Conservation (phyloP, 2,113 vertebrate species). For the Paedocypris sp. region DNA sequence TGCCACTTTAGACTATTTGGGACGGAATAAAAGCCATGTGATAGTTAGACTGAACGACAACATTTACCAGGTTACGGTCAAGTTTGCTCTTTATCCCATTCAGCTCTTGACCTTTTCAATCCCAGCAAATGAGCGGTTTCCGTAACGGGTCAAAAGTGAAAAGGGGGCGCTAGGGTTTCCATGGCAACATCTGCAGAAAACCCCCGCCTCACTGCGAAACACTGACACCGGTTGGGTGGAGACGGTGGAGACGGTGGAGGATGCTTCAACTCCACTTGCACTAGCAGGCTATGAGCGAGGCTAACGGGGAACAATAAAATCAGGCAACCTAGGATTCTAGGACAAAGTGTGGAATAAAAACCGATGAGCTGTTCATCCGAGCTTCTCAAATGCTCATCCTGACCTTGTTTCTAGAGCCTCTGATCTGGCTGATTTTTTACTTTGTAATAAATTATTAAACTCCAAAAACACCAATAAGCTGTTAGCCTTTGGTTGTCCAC, state of each 20-base stretch:
- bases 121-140: not conserved
- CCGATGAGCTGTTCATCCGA: too few relatives aligned
- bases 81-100: not conserved
- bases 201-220: not conserved
- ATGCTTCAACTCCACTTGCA: slow-evolving; percentile 12
- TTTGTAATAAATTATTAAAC: too few relatives aligned
- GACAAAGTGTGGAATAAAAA: too few relatives aligned
- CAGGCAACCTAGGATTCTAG: too few relatives aligned
- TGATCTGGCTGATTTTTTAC: too few relatives aligned
- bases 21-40: too few relatives aligned
- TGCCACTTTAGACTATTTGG: too few relatives aligned
- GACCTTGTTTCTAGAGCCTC: too few relatives aligned
- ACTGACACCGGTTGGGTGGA: not conserved
- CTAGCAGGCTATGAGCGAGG: slow-evolving; percentile 43
- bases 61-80: not conserved
- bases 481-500: too few relatives aligned
- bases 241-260: not conserved
- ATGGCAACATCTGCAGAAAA: slow-evolving; percentile 46
- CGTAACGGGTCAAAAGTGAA: slow-evolving; percentile 39
- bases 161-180: slow-evolving; percentile 44
- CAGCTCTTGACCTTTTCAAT: slow-evolving; percentile 9
- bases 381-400: too few relatives aligned
- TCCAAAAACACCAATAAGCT: too few relatives aligned
- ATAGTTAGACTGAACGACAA: not conserved
- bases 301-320: slow-evolving; percentile 21